Percentiles rank a stretch among this genome's conserved stretches.
These are phyloP conservation scores for Glaucopsyche alexis DNA, from an alignment of 2,888 invertebrate species.

Conservation along the genomic window DNA sequence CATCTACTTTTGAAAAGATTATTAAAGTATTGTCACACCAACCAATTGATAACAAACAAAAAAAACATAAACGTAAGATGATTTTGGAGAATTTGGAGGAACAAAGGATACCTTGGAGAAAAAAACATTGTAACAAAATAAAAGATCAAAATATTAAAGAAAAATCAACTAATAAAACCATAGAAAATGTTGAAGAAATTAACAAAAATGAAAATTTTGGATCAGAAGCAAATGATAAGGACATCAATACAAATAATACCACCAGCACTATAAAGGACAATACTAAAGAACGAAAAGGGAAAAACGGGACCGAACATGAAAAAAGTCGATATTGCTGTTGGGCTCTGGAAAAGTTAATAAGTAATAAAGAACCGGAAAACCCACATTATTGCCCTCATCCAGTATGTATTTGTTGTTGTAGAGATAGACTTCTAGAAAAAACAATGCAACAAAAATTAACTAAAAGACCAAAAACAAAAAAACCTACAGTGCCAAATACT, in stretches of 20 bases:
- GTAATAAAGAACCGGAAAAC: conserved; percentile 21
- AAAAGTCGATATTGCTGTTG: conserved; percentile 52
- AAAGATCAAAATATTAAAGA: neutral
- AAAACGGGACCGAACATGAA: neutral
- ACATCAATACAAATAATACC: neutral
- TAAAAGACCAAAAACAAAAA: conserved; percentile 30
- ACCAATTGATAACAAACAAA: neutral
- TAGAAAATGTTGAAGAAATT: neutral
- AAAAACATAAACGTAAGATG: conserved; percentile 12
- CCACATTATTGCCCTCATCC: conserved; percentile 42
- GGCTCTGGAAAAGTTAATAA: conserved; percentile 43
- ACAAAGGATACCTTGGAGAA: neutral
- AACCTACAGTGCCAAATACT: conserved; percentile 35
- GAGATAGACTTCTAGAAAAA: conserved; percentile 36
- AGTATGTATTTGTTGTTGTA: conserved; percentile 53
- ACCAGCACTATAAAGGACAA: neutral
- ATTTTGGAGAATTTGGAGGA: neutral
- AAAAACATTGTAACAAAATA: neutral
- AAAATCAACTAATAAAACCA: neutral
- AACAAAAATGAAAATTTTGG: neutral
- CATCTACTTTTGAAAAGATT: conserved; percentile 65
- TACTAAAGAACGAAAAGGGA: neutral
- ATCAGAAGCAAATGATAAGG: neutral
- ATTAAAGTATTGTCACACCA: conserved; percentile 46
- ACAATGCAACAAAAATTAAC: conserved; percentile 12